phyloP scores from a whole-genome alignment of 2,113 vertebrate genomes.

The Eublepharis macularius region DNA sequence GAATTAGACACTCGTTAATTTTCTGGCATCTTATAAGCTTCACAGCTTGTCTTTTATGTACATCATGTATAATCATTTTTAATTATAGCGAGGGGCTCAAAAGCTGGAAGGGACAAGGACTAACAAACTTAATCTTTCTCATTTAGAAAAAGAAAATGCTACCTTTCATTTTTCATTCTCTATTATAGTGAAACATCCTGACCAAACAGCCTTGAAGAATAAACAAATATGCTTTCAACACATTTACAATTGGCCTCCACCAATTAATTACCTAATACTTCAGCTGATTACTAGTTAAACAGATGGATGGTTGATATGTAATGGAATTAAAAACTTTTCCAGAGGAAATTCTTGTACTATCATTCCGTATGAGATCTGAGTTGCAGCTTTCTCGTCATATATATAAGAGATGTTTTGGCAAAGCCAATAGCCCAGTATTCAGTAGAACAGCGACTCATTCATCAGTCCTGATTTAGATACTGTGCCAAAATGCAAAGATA shows the following conservation, averaged over 20 bases:
- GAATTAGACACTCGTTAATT: no score
- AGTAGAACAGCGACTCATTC: slow-evolving; percentile 26
- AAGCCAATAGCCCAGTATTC: background rate
- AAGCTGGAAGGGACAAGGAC: no score
- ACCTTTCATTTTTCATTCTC: background rate
- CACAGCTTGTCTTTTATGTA: no score
- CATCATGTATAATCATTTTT: no score
- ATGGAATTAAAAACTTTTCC: slow-evolving; percentile 17
- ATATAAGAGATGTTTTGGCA: background rate
- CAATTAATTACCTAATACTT: background rate
- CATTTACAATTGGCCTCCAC: background rate
- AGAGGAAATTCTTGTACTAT: no score
- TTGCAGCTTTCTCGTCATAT: slow-evolving; percentile 3
- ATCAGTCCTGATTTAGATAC: slow-evolving; percentile 39
- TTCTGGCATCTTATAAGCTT: no score
- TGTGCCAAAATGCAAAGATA: slow-evolving; percentile 33
- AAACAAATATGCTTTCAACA: background rate
- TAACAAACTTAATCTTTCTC: no score
- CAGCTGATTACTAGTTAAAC: background rate
- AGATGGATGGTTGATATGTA: background rate
- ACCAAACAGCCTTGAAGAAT: background rate
- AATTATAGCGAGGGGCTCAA: no score
- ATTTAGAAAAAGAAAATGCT: no score
- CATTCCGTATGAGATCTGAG: background rate
- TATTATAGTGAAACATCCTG: no score